phyloP scores from a whole-genome alignment of 2,113 vertebrate genomes.

The Meles meles region DNA sequence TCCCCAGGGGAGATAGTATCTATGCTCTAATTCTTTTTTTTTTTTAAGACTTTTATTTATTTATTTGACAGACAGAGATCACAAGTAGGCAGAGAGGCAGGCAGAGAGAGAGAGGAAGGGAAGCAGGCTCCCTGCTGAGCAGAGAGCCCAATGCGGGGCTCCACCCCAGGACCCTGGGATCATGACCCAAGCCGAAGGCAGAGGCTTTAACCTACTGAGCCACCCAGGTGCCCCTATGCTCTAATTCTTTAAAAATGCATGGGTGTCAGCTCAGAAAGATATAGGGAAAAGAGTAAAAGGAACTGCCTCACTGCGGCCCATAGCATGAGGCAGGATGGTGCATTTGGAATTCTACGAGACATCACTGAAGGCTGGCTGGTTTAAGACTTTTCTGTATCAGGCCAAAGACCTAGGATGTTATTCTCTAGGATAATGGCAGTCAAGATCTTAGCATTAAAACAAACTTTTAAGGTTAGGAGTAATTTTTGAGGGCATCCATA shows the following conservation, averaged over 20 bases:
- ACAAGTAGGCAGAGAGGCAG: too few relatives aligned
- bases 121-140: too few relatives aligned
- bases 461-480: background rate
- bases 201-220: too few relatives aligned
- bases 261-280: background rate
- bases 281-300: background rate
- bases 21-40: background rate
- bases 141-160: too few relatives aligned
- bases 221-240: too few relatives aligned
- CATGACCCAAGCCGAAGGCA: too few relatives aligned
- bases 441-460: background rate
- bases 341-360: background rate
- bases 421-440: background rate
- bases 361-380: fast-evolving
- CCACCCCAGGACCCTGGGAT: too few relatives aligned
- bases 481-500: background rate
- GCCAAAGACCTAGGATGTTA: background rate
- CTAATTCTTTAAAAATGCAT: background rate
- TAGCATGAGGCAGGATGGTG: background rate
- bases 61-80: too few relatives aligned
- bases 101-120: too few relatives aligned
- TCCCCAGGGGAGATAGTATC: background rate
- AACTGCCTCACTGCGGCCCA: too few relatives aligned
- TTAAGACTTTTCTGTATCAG: background rate
- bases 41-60: too few relatives aligned